Evolutionary conservation across 2,888 invertebrate species (phyloP).

Genomic region (Beris chalybata): DNA sequence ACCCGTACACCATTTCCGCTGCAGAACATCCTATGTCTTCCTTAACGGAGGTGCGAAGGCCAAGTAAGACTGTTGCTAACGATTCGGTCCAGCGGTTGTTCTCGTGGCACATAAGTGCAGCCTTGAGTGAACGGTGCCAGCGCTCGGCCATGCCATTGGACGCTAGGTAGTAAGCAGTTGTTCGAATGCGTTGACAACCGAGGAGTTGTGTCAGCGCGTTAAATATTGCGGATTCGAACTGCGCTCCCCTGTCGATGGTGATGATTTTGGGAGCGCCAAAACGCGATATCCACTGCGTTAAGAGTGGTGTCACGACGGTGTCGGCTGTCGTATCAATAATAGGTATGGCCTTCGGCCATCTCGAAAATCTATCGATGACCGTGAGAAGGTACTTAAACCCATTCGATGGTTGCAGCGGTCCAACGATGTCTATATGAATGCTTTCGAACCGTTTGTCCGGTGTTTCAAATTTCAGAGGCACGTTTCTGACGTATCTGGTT

Average conservation of each 20-base stretch:
- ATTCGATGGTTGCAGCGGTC: no score
- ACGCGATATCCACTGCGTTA: not conserved
- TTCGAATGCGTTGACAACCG: conserved; percentile 9
- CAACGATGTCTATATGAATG: no score
- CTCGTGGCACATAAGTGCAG: not conserved
- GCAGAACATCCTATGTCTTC: conserved; percentile 44
- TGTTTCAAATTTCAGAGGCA: no score
- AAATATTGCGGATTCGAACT: conserved; percentile 25
- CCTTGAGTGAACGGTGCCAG: conserved; percentile 22
- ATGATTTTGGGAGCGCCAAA: conserved; percentile 11
- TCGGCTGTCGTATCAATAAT: no score
- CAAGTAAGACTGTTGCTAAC: conserved; percentile 47
- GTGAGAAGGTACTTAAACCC: no score
- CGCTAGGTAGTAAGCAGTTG: conserved; percentile 20
- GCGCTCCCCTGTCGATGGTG: conserved; percentile 29
- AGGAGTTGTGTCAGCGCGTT: conserved; percentile 5
- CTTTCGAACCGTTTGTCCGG: no score
- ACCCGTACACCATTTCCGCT: conserved; percentile 46
- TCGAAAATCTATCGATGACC: no score
- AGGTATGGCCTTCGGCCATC: no score
- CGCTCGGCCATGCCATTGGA: conserved; percentile 28
- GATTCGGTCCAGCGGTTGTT: conserved; percentile 42
- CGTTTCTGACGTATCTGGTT: no score
- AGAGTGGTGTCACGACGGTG: not conserved
- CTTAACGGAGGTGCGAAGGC: conserved; percentile 43